Base-by-base conservation (phyloP, 2,888 invertebrate genomes). In the Drosophila maculinotata region DNA sequence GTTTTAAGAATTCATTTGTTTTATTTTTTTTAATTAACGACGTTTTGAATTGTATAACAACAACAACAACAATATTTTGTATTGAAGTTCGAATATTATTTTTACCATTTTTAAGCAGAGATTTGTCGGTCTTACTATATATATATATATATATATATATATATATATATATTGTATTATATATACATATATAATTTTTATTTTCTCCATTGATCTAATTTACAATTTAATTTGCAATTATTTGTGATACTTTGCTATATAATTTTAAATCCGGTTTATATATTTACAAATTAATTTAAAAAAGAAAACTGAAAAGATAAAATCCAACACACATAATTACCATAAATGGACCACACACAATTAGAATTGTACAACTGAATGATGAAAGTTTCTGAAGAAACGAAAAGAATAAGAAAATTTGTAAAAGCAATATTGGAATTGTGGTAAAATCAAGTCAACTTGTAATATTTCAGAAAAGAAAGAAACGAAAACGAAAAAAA, bases 171-270 rank as follows among this genome's bases (percentile, higher is more conserved):
- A 38, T n/a, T n/a, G n/a, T 15, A 28, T 28, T 56, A 66, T 65
- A 56, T 66, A 53, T 56, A 14, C 8, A 62, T 62, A 63, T 66
- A 69, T 64, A 65, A 62, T 66, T 65, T 71, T 69, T 67, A 64
- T 65, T 76, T 77, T 78, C 78, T 67, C 60, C 65, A 84, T 76
- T 87, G 83, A 85, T 83, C 86, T 87, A 87, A 73, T 85, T 82
- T 76, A 78, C 71, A 80, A 82, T 87, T 86, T 79, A 86, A 84
- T 81, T 89, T 90, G 90, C 90, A 91, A 91, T 90, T 89, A 89
- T 90, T 89, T 90, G 91, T 90, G 91, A 90, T 90, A 90, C 90
- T 86, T 87, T 87, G 79, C 82, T 71, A 80, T 87, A 77, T 74
- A 74, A 79, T 75, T 80, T 70, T 71, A 85, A 74, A 79, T 69